These are phyloP conservation scores for Luehdorfia chinensis DNA, from an alignment of 1,140 invertebrate species.

Conservation along the genomic window DNA sequence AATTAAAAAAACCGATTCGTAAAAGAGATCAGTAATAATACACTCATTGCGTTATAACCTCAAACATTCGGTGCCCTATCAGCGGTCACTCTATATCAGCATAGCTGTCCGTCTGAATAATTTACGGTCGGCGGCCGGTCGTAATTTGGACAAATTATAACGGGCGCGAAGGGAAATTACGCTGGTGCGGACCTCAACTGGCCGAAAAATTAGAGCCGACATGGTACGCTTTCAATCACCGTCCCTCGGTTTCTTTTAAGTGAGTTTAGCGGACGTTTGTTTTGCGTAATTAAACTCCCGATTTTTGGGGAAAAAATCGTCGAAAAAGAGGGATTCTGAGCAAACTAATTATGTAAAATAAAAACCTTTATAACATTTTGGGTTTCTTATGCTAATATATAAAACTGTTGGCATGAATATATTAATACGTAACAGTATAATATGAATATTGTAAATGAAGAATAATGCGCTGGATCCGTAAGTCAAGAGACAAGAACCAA, in stretches of 20 bases:
- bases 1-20: too few species aligned
- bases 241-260: slow-evolving; percentile 6
- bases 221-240: slow-evolving; percentile 8
- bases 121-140: slow-evolving; percentile 9
- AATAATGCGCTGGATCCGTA: too few species aligned
- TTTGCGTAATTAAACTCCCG: slow-evolving; percentile 1
- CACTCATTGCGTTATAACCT: not conserved
- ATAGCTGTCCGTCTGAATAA: slow-evolving; percentile 8
- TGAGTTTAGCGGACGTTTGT: slow-evolving; percentile 5
- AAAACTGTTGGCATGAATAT: too few species aligned
- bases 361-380: too few species aligned
- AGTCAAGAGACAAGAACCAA: too few species aligned
- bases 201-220: slow-evolving; percentile 12
- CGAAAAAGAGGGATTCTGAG: too few species aligned
- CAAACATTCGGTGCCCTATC: slow-evolving; percentile 4
- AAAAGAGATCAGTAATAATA: too few species aligned
- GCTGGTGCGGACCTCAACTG: slow-evolving; percentile 1
- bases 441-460: too few species aligned
- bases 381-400: too few species aligned
- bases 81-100: slow-evolving; percentile 7
- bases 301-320: not conserved
- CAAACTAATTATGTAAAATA: too few species aligned
- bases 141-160: slow-evolving; percentile 15
- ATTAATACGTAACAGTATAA: too few species aligned
- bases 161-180: slow-evolving; percentile 9